phyloP scores from a whole-genome alignment of 2,888 invertebrate genomes.

The Tuberolachnus salignus region DNA sequence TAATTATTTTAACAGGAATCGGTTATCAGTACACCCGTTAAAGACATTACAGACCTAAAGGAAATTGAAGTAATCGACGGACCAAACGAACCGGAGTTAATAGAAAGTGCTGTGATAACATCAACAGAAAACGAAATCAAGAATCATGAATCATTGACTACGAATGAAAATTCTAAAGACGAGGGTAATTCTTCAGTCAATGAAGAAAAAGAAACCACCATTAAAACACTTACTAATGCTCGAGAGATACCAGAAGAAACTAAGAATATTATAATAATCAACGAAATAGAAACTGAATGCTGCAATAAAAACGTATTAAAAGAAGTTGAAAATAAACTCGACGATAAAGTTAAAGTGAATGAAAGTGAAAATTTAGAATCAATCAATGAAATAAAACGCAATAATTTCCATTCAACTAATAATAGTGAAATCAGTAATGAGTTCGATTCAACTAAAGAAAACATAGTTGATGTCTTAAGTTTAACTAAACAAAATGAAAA shows the following conservation, averaged over 20 bases:
- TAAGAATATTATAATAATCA: not conserved
- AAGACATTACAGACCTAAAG: not conserved
- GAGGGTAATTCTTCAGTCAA: not conserved
- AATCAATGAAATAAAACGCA: not conserved
- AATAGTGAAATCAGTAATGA: not conserved
- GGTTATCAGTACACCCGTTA: slow-evolving; percentile 26
- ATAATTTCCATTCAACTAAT: not conserved
- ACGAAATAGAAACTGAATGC: not conserved
- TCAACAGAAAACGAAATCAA: slow-evolving; percentile 14
- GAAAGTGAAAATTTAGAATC: slow-evolving; percentile 4
- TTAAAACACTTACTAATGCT: not conserved
- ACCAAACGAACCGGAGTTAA: not conserved
- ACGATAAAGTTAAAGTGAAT: not conserved
- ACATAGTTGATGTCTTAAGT: not conserved
- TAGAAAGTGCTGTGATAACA: not conserved
- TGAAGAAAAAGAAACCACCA: not conserved
- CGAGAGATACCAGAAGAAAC: slow-evolving; percentile 2
- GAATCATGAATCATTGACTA: not conserved
- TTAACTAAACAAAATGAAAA: not conserved
- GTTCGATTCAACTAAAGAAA: not conserved
- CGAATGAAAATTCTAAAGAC: not conserved
- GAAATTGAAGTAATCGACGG: not conserved
- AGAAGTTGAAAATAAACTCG: slow-evolving; percentile 5
- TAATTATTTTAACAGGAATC: slow-evolving; percentile 16
- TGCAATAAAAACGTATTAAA: not conserved